These are phyloP conservation scores for Drosophila repletoides DNA, from an alignment of 1,140 invertebrate genomes.

Conservation along the genomic window DNA sequence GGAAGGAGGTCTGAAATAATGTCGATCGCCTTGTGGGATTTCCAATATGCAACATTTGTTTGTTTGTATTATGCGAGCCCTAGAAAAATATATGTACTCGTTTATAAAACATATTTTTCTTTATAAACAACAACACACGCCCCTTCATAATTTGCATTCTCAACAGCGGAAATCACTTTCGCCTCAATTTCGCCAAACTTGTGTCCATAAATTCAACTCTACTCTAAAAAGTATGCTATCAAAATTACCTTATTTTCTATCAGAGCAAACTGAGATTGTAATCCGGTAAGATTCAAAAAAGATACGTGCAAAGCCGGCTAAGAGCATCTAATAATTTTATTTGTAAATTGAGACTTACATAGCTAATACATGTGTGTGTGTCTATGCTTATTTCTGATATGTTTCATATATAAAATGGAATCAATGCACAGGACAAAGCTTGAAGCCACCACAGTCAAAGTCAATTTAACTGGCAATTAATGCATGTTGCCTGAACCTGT, in stretches of 20 bases:
- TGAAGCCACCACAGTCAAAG: constrained; percentile 40
- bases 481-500: constrained; percentile 51
- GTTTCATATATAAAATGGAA: constrained; percentile 16
- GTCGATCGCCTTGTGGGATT: constrained; percentile 39
- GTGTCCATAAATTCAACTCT: too few relatives aligned
- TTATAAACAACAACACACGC: constrained; percentile 28
- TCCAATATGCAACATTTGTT: constrained; percentile 57
- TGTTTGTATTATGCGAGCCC: constrained; percentile 31
- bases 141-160: background rate
- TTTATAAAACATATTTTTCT: constrained; percentile 40
- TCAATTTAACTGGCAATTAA: constrained; percentile 81
- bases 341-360: too few relatives aligned
- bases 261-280: too few relatives aligned
- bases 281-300: too few relatives aligned
- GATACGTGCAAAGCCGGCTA: too few relatives aligned
- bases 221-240: too few relatives aligned
- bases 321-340: too few relatives aligned
- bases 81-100: constrained; percentile 41
- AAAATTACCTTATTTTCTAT: too few relatives aligned
- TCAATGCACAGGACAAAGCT: constrained; percentile 27
- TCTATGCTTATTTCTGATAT: background rate
- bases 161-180: too few relatives aligned
- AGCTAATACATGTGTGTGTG: too few relatives aligned
- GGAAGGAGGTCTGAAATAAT: background rate
- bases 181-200: too few relatives aligned